Conservation (phyloP, 2,113 vertebrate species). For the Hipposideros armiger region DNA sequence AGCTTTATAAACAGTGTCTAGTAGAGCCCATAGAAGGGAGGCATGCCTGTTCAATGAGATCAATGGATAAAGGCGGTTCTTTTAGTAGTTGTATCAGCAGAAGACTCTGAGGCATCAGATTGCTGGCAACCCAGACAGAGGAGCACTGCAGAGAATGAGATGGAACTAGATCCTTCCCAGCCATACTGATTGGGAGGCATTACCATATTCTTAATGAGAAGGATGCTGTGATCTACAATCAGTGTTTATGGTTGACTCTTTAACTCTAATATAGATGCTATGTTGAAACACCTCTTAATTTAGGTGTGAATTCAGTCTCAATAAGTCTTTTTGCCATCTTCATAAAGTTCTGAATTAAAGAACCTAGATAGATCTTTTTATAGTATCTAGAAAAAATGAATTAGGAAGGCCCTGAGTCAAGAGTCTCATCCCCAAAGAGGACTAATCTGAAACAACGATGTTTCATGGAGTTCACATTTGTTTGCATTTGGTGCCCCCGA, state of each 20-base stretch:
- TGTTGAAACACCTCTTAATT: neutral
- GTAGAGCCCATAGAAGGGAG: neutral
- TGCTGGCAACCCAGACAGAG: neutral
- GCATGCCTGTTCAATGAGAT: fast-evolving
- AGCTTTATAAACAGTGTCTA: fast-evolving
- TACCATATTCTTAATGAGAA: neutral
- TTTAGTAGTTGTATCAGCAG: neutral
- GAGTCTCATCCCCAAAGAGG: neutral
- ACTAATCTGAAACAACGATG: neutral
- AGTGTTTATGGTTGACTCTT: neutral
- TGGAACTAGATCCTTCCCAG: neutral
- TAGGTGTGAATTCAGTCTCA: neutral
- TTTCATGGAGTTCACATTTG: neutral
- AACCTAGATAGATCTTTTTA: neutral
- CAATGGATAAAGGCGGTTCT: neutral
- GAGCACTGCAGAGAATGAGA: neutral
- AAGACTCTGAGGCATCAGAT: neutral
- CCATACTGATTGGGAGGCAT: too few species aligned
- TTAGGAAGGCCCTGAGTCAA: neutral
- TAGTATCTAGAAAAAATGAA: neutral
- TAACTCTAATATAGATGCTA: neutral
- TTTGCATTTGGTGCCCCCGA: neutral
- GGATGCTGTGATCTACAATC: neutral
- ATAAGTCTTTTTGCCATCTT: neutral
- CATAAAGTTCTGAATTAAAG: neutral